Conservation (phyloP, 2,113 vertebrate genomes). For the Coreoperca whiteheadi region DNA sequence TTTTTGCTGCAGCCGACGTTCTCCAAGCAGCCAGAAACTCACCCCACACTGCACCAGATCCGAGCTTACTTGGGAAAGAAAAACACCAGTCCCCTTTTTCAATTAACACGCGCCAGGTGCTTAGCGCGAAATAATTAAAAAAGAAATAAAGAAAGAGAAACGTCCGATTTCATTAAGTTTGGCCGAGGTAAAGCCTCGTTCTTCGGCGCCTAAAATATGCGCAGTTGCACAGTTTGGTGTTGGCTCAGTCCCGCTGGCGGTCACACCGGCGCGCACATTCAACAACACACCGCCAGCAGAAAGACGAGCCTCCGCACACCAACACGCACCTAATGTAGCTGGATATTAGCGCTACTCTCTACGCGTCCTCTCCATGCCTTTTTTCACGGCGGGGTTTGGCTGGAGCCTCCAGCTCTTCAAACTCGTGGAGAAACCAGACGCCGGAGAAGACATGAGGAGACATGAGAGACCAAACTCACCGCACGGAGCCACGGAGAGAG, state of each 20-base stretch:
- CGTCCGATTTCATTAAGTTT: background rate
- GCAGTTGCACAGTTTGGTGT: conserved; percentile 49
- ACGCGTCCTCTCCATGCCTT: background rate
- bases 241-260: conserved; percentile 36
- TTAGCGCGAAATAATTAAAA: background rate
- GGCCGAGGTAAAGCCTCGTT: background rate
- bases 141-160: background rate
- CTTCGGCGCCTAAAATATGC: conserved; percentile 5
- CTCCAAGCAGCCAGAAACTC: conserved; percentile 36
- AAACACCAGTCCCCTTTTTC: background rate
- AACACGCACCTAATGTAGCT: background rate
- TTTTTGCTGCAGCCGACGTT: background rate
- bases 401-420: conserved; percentile 11
- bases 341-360: background rate
- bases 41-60: conserved; percentile 58
- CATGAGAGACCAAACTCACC: conserved; percentile 34
- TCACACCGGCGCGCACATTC: conserved; percentile 47
- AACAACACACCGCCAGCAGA: conserved; percentile 43
- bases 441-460: background rate
- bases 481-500: conserved; percentile 26
- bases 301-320: conserved; percentile 24
- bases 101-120: conserved; percentile 29
- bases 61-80: background rate
- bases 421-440: conserved; percentile 18
- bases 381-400: background rate